Evolutionary conservation across 2,888 invertebrate species (phyloP), one percentile per base, ranked within the genome.

Genomic region (Caenorhabditis sp.): DNA sequence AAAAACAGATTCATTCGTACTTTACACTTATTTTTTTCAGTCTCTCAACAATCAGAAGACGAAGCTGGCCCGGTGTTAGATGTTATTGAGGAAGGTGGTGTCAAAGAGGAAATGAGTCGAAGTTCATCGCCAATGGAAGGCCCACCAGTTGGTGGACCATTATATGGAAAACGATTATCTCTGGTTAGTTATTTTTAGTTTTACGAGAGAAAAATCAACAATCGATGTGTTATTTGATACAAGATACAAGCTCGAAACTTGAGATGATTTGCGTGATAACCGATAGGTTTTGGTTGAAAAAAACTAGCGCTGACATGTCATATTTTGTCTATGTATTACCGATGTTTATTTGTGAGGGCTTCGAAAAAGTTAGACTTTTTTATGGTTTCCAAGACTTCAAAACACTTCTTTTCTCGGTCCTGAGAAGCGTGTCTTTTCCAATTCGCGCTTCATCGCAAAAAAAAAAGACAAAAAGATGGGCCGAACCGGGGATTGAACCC

Each of bases 401-500:
- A n/a, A n/a, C n/a, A n/a, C n/a, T n/a, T n/a, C n/a, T n/a, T n/a
- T n/a, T n/a, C n/a, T n/a, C n/a, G n/a, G n/a, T n/a, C n/a, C n/a
- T n/a, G n/a, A n/a, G n/a, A n/a, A n/a, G n/a, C n/a, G n/a, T n/a
- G n/a, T n/a, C n/a, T n/a, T n/a, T n/a, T n/a, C n/a, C n/a, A n/a
- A n/a, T n/a, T n/a, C n/a, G n/a, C n/a, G n/a, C n/a, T n/a, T n/a
- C n/a, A n/a, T n/a, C n/a, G n/a, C n/a, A 12, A 36, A 36, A 36
- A 36, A 36, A 36, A 31, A 36, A 58, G 5, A 27, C 8, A 50
- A 50, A 50, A 50, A 10, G 49, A 67, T 71, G 80, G 80, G 78
- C 78, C 72, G 76, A 81, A 75, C 82, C 83, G 83, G 82, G 83
- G 81, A 79, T 83, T 74, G 84, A 84, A 78, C 84, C 83, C 84